Conservation (phyloP, 2,888 invertebrate species). For the Ptychoptera contaminata region DNA sequence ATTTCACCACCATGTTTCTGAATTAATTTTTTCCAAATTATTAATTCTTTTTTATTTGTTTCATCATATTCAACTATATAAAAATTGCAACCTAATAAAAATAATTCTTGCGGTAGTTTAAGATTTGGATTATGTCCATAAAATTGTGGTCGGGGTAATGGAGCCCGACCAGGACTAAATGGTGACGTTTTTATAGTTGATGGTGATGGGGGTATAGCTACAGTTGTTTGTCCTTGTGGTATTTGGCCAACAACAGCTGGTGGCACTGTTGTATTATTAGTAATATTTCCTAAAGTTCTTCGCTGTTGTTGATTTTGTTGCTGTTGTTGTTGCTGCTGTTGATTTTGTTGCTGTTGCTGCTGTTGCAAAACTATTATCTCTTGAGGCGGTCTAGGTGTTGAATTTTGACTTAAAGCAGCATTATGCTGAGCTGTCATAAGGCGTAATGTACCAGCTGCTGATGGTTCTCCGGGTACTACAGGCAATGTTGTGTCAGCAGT, state of each 20-base stretch:
- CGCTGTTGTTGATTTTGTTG: slow-evolving; percentile 32
- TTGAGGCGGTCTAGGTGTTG: slow-evolving; percentile 27
- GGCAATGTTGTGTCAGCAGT: slow-evolving; percentile 30
- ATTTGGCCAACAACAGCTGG: slow-evolving; percentile 16
- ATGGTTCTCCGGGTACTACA: slow-evolving; percentile 35
- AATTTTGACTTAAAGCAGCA: slow-evolving; percentile 37
- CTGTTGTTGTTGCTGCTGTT: slow-evolving; percentile 35
- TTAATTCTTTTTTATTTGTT: slow-evolving; percentile 43
- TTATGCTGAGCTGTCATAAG: slow-evolving; percentile 75
- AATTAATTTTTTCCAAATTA: slow-evolving; percentile 55
- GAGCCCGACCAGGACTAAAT: slow-evolving; percentile 36
- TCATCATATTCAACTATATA: slow-evolving; percentile 71
- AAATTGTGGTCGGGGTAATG: slow-evolving; percentile 53
- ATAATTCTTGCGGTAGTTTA: slow-evolving; percentile 75
- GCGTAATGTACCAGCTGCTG: slow-evolving; percentile 55
- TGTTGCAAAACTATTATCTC: slow-evolving; percentile 37
- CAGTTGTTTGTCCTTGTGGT: slow-evolving; percentile 15
- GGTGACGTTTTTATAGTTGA: slow-evolving; percentile 14
- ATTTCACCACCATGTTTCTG: slow-evolving; percentile 76
- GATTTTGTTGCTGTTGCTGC: slow-evolving; percentile 35
- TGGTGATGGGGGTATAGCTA: slow-evolving; percentile 10
- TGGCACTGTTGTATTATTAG: slow-evolving; percentile 27
- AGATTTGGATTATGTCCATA: slow-evolving; percentile 88
- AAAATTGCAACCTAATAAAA: slow-evolving; percentile 86
- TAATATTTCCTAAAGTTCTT: slow-evolving; percentile 37